Conservation (phyloP, 2,797 vertebrate species). For the Tauraco hartlaubi region DNA sequence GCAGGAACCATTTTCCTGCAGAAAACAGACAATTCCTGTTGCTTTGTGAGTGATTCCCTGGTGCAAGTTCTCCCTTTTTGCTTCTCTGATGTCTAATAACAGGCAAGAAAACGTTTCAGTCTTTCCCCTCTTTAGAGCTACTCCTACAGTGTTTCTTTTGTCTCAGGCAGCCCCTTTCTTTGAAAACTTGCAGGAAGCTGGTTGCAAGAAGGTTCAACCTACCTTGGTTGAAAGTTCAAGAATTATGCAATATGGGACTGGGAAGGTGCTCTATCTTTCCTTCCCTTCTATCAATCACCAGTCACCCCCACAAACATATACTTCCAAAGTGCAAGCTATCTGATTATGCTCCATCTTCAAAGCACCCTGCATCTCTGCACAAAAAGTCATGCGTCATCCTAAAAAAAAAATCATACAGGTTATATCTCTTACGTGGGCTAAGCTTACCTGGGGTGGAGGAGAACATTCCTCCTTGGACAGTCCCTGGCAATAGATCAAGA, state of each 20-base stretch:
- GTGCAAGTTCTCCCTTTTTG: background rate
- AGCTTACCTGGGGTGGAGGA: background rate
- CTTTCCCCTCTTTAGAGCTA: background rate
- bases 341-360: background rate
- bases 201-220: too few species aligned
- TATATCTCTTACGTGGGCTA: accelerated
- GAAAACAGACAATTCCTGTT: background rate
- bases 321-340: background rate
- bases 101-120: background rate
- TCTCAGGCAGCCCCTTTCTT: background rate
- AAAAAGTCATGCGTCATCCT: background rate
- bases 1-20: background rate
- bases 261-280: background rate
- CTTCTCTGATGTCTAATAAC: background rate
- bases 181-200: background rate
- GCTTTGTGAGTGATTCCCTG: background rate
- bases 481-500: background rate
- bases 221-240: background rate
- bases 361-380: background rate
- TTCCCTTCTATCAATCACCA: background rate
- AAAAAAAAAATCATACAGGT: background rate
- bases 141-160: background rate
- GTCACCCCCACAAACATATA: background rate
- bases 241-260: background rate
- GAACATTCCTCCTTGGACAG: background rate